phyloP scores from a whole-genome alignment of 2,113 vertebrate species.

The Platichthys flesus region DNA sequence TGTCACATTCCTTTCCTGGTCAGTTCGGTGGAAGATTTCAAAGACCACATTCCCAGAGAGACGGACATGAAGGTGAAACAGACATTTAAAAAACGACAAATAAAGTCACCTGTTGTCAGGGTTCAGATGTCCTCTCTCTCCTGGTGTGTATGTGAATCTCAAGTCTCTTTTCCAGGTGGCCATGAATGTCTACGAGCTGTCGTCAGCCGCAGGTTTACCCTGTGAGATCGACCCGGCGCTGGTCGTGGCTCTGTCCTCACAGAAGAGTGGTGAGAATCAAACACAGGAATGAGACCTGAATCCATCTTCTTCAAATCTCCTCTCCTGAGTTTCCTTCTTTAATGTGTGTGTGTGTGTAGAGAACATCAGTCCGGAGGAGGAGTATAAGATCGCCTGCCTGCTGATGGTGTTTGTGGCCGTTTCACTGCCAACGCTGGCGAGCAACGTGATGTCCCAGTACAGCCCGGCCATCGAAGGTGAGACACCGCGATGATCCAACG shows the following conservation, averaged over 20 bases:
- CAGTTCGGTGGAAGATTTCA: conserved; percentile 98
- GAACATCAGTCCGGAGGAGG: conserved; percentile 99
- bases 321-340: not conserved
- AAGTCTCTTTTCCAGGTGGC: conserved; percentile 86
- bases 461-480: conserved; percentile 98
- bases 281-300: not conserved
- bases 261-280: conserved; percentile 90
- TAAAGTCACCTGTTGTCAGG: not conserved
- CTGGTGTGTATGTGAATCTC: not conserved
- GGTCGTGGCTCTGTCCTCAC: conserved; percentile 96
- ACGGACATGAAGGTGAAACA: conserved; percentile 97
- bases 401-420: conserved; percentile 99
- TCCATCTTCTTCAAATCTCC: not conserved
- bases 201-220: conserved; percentile 95
- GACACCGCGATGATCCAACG: not conserved
- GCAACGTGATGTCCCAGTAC: conserved; percentile 99
- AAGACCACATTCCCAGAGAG: conserved; percentile 99
- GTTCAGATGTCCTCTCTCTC: not conserved
- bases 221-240: conserved; percentile 98
- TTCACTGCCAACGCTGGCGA: conserved; percentile 94
- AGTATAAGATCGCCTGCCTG: conserved; percentile 99
- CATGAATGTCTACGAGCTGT: conserved; percentile 99
- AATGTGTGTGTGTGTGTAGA: conserved; percentile 77
- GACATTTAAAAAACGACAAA: not conserved
- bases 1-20: conserved; percentile 99